phyloP scores from a whole-genome alignment of 2,797 vertebrate species.

The Bovichtus diacanthus region DNA sequence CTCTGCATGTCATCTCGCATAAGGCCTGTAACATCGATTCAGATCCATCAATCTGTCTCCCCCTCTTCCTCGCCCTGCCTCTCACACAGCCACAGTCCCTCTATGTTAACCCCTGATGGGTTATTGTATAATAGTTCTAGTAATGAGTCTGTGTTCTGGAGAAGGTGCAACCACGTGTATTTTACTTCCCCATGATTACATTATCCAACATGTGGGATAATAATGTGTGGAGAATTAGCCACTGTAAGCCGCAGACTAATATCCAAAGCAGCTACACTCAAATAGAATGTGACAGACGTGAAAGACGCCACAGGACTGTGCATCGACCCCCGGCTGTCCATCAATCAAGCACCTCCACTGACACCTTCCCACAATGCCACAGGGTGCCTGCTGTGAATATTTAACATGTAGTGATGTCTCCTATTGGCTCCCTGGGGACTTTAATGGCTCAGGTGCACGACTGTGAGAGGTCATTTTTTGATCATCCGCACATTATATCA shows the following conservation, averaged over 20 bases:
- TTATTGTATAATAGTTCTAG: slow-evolving; percentile 61
- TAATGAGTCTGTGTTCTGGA: slow-evolving; percentile 66
- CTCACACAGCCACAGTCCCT: slow-evolving; percentile 13
- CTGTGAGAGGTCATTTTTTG: slow-evolving; percentile 74
- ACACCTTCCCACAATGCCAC: slow-evolving; percentile 78
- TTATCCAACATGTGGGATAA: slow-evolving; percentile 54
- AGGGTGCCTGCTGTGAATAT: slow-evolving; percentile 75
- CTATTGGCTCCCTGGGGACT: slow-evolving; percentile 59
- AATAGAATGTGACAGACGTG: slow-evolving; percentile 79
- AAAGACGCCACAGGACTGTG: slow-evolving; percentile 75
- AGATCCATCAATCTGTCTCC: slow-evolving; percentile 55
- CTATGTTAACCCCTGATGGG: slow-evolving; percentile 56
- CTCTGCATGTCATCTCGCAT: slow-evolving; percentile 45
- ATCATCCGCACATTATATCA: slow-evolving; percentile 66
- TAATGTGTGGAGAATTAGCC: slow-evolving; percentile 68
- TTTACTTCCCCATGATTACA: slow-evolving; percentile 58
- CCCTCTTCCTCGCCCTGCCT: slow-evolving; percentile 11
- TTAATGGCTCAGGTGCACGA: slow-evolving; percentile 61
- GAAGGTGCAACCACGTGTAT: slow-evolving; percentile 40
- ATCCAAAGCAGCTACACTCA: slow-evolving; percentile 58
- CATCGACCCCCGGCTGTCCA: slow-evolving; percentile 72
- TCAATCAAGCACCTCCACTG: slow-evolving; percentile 73
- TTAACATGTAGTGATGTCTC: slow-evolving; percentile 63
- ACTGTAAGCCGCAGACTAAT: slow-evolving; percentile 65
- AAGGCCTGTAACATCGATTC: slow-evolving; percentile 48